Percentiles rank a stretch among this genome's conserved stretches.
These are phyloP conservation scores for Zeugodacus cucurbitae DNA, from an alignment of 1,140 invertebrate species.

Conservation along the genomic window DNA sequence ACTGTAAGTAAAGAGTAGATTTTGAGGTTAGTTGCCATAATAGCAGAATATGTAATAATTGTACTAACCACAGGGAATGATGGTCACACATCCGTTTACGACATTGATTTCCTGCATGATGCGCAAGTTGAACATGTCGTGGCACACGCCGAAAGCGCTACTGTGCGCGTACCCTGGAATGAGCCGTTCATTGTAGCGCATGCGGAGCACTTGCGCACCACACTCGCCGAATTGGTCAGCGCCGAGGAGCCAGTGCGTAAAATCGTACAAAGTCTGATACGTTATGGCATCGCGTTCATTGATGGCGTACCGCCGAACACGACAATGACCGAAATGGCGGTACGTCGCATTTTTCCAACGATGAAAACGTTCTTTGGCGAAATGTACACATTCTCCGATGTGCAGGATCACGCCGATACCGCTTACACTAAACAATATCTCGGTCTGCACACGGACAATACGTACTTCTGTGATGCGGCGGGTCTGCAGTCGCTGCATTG, in stretches of 20 bases:
- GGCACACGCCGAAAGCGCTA: constrained; percentile 46
- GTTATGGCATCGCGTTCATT: constrained; percentile 61
- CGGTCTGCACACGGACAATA: constrained; percentile 74
- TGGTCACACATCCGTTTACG: constrained; percentile 55
- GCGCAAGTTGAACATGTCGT: constrained; percentile 53
- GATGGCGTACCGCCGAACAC: constrained; percentile 57
- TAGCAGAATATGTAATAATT: constrained; percentile 30
- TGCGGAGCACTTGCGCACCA: constrained; percentile 52
- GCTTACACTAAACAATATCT: constrained; percentile 73
- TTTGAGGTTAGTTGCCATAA: not conserved
- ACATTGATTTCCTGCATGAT: constrained; percentile 51
- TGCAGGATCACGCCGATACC: constrained; percentile 72
- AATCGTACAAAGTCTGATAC: constrained; percentile 52
- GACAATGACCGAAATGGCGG: constrained; percentile 60
- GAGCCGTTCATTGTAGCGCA: constrained; percentile 52
- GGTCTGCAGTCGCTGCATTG: constrained; percentile 79
- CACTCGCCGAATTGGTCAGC: constrained; percentile 38
- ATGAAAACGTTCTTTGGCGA: constrained; percentile 75
- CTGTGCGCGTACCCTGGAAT: constrained; percentile 53
- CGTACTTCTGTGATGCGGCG: constrained; percentile 78
- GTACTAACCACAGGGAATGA: constrained; percentile 55
- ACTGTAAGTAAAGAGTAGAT: constrained; percentile 45
- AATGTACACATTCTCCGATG: constrained; percentile 72
- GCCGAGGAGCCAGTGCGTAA: constrained; percentile 43
- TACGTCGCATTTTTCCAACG: constrained; percentile 65